Percentiles rank a stretch among this genome's conserved stretches.
phyloP scores from a whole-genome alignment of 2,888 invertebrate genomes.

The Apamea crenata region DNA sequence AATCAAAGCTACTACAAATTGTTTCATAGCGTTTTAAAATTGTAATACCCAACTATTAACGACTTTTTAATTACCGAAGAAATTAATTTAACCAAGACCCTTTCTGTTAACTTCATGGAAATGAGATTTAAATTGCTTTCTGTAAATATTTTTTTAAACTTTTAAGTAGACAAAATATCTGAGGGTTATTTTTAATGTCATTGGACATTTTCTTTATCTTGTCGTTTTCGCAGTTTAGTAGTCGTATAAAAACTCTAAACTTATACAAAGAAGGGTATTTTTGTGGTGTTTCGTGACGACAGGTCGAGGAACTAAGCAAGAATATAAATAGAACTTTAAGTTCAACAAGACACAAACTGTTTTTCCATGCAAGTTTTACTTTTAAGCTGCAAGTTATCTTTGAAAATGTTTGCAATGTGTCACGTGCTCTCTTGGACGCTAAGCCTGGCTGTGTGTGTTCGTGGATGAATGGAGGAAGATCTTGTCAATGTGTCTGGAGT shows the following conservation, averaged over 20 bases:
- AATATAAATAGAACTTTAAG: not conserved
- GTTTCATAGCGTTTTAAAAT: not conserved
- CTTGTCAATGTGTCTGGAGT: not conserved
- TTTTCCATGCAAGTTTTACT: not conserved
- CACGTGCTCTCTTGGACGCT: not conserved
- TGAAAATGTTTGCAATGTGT: no score
- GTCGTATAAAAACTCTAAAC: not conserved
- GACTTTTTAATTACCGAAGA: slow-evolving; percentile 21
- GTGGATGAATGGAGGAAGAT: not conserved
- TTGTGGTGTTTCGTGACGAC: not conserved
- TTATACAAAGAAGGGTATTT: not conserved
- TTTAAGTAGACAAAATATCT: not conserved
- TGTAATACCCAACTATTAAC: not conserved
- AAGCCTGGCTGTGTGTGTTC: not conserved
- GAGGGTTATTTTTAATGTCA: not conserved
- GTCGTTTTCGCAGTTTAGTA: not conserved
- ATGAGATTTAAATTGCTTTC: slow-evolving; percentile 29
- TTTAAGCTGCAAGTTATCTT: not conserved
- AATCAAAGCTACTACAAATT: not conserved
- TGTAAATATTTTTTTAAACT: not conserved
- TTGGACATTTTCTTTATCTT: not conserved
- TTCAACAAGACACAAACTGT: slow-evolving; percentile 10
- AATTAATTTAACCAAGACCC: slow-evolving; percentile 8
- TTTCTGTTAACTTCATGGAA: not conserved
- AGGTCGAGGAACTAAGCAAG: not conserved